Conservation (phyloP, 2,797 vertebrate genomes). For the Chiroxiphia lanceolata region DNA sequence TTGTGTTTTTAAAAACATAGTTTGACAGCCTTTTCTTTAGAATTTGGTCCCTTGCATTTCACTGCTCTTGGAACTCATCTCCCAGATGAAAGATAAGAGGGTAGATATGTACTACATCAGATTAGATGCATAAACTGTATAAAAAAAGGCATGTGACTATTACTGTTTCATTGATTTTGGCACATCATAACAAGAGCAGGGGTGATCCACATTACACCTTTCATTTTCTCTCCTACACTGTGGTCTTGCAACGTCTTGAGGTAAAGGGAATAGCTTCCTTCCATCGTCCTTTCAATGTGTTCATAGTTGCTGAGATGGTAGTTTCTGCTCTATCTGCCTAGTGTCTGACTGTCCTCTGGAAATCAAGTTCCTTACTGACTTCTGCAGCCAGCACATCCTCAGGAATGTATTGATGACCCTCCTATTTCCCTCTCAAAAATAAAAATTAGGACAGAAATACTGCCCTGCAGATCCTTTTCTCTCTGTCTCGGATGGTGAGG, state of each 20-base stretch:
- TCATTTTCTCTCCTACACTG: not conserved
- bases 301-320: not conserved
- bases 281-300: not conserved
- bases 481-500: not conserved
- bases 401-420: not conserved
- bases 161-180: not conserved
- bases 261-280: not conserved
- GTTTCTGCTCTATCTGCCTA: not conserved
- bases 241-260: not conserved
- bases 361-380: not conserved
- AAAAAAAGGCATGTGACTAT: not conserved
- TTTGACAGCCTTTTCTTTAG: not conserved
- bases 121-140: not conserved
- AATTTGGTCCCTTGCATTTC: not conserved
- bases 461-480: not conserved
- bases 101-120: not conserved
- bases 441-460: not conserved
- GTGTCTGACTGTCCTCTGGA: not conserved
- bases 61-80: not conserved
- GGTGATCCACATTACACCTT: not conserved
- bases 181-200: not conserved
- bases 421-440: not conserved
- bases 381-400: not conserved
- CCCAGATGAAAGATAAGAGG: not conserved
- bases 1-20: not conserved